Conservation (phyloP, 2,113 vertebrate species). For the Neopipo cinnamomea region DNA sequence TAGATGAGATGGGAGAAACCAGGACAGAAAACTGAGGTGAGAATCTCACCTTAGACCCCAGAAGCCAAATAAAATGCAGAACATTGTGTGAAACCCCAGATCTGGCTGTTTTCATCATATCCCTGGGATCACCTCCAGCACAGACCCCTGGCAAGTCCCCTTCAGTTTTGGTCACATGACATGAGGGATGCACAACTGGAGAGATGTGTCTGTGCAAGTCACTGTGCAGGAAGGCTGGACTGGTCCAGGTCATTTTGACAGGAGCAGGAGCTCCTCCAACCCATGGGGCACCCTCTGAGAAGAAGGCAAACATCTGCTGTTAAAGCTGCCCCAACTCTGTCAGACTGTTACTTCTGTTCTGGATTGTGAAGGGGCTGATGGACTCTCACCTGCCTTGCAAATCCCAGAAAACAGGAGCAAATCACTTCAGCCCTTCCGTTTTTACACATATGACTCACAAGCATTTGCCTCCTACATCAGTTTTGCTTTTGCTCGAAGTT, state of each 20-base stretch:
- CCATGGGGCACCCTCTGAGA: neutral
- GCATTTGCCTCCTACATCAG: constrained; percentile 47
- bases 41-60: neutral
- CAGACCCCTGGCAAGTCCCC: neutral
- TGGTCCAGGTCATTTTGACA: neutral
- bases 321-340: neutral
- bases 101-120: fast-evolving
- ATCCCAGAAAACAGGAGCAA: neutral
- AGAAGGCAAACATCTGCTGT: neutral
- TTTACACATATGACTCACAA: constrained; percentile 37
- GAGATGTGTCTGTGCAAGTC: neutral
- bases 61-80: neutral
- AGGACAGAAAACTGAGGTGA: neutral
- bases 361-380: neutral
- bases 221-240: neutral
- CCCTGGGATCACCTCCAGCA: neutral
- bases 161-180: neutral
- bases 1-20: neutral
- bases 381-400: neutral
- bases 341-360: neutral
- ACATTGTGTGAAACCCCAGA: fast-evolving
- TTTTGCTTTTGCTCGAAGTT: constrained; percentile 40
- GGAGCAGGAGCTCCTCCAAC: neutral
- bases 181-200: neutral
- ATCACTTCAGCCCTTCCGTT: neutral